Conservation (phyloP, 2,797 vertebrate species). For the Neosilurus mollespiculum region DNA sequence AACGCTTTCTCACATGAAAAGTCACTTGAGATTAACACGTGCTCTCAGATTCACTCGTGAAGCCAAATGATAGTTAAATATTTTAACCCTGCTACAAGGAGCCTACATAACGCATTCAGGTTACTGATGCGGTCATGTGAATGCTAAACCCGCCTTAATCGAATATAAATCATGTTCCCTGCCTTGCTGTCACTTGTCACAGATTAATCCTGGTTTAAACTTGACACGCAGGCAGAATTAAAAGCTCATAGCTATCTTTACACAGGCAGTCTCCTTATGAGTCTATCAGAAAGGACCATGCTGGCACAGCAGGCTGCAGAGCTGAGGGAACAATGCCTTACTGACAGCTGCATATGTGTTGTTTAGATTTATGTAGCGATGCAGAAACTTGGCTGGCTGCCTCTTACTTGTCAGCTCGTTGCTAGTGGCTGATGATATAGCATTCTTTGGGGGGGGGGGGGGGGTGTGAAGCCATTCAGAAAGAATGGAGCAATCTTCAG, state of each 20-base stretch:
- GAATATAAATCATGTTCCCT: conserved; percentile 65
- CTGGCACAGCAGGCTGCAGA: conserved; percentile 43
- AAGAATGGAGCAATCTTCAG: conserved; percentile 45
- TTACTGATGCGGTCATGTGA: conserved; percentile 58
- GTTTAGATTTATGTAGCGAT: conserved; percentile 66
- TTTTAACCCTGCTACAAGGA: conserved; percentile 53
- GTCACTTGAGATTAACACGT: neutral
- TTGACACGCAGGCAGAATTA: conserved; percentile 59
- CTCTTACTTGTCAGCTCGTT: conserved; percentile 67
- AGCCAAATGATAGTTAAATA: conserved; percentile 26
- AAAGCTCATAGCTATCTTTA: conserved; percentile 64
- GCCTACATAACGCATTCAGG: conserved; percentile 58
- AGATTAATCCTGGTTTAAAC: conserved; percentile 56
- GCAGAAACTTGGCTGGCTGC: conserved; percentile 58
- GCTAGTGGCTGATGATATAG: conserved; percentile 70
- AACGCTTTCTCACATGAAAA: neutral
- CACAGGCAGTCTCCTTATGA: conserved; percentile 58
- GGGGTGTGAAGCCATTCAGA: conserved; percentile 47
- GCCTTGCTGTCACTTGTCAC: conserved; percentile 57
- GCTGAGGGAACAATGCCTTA: conserved; percentile 59
- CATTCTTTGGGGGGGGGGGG: conserved; percentile 41
- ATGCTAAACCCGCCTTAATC: conserved; percentile 57
- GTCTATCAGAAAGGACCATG: conserved; percentile 63
- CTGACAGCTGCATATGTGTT: conserved; percentile 69
- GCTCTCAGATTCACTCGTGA: neutral